A percentile compares a stretch with the other conserved stretches of the same genome.
phyloP scores from a whole-genome alignment of 2,113 vertebrate species.

The Siniperca chuatsi region DNA sequence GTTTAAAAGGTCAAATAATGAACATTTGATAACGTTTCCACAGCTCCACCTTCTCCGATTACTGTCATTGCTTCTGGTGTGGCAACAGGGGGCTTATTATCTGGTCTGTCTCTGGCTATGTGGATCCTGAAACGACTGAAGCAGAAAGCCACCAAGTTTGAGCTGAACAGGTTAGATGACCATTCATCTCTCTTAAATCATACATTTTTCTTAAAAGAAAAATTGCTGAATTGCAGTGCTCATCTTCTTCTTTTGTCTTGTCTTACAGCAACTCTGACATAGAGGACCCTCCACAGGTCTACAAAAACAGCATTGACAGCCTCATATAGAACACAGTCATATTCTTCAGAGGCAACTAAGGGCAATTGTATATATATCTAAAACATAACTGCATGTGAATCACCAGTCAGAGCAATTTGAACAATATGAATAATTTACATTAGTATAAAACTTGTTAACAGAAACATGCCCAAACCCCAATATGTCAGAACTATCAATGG shows the following conservation, averaged over 20 bases:
- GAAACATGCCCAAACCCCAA: neutral
- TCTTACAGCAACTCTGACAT: conserved; percentile 74
- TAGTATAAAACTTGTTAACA: neutral
- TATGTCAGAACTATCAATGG: neutral
- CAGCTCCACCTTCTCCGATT: conserved; percentile 47
- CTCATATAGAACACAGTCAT: conserved; percentile 70
- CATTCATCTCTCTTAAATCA: neutral
- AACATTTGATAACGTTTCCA: conserved; percentile 7
- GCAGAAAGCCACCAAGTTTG: conserved; percentile 74
- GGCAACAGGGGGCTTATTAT: conserved; percentile 57
- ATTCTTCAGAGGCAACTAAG: neutral
- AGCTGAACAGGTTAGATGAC: conserved; percentile 77
- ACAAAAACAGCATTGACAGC: conserved; percentile 82
- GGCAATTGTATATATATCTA: neutral
- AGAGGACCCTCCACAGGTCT: conserved; percentile 68
- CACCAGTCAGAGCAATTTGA: neutral
- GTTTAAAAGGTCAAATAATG: neutral
- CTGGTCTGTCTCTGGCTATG: conserved; percentile 47
- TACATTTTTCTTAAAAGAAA: neutral
- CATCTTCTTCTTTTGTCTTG: conserved; percentile 26
- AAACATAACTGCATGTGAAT: neutral
- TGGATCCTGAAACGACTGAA: conserved; percentile 76
- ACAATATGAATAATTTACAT: neutral
- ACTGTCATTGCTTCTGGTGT: conserved; percentile 20
- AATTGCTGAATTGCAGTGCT: neutral